Conservation (phyloP, 2,113 vertebrate species). For the Thomomys bottae region DNA sequence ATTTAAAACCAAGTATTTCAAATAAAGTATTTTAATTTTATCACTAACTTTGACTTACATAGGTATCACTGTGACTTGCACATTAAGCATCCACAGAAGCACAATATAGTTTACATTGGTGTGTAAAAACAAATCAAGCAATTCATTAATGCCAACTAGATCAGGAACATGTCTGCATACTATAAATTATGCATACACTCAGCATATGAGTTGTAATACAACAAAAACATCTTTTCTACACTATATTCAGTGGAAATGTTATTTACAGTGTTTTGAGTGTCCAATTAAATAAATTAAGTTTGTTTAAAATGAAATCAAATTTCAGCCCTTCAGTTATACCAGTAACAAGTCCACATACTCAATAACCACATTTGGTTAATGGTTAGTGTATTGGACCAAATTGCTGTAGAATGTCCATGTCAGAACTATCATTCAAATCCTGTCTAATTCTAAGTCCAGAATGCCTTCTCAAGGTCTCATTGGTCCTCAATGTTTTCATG, state of each 20-base stretch:
- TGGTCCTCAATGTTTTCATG: background rate
- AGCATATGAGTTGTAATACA: background rate
- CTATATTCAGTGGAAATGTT: background rate
- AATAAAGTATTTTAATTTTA: slow-evolving; percentile 4
- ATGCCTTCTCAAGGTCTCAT: background rate
- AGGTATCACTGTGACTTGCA: background rate
- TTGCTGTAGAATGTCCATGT: background rate
- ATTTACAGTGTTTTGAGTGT: background rate
- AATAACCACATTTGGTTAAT: no score
- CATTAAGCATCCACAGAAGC: slow-evolving; percentile 24
- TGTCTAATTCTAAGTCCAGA: background rate
- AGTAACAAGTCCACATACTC: no score
- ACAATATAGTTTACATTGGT: background rate
- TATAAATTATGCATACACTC: background rate
- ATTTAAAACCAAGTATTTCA: slow-evolving; percentile 37
- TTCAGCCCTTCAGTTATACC: background rate
- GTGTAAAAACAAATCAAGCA: background rate
- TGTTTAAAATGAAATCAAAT: background rate
- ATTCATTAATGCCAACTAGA: background rate
- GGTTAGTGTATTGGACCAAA: background rate
- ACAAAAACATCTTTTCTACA: background rate
- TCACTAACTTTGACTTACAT: background rate
- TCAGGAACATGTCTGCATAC: background rate
- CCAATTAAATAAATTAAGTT: background rate
- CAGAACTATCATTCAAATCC: background rate